Evolutionary conservation across 2,888 invertebrate genomes (phyloP).

Genomic region (Notocelia uddmanniana): DNA sequence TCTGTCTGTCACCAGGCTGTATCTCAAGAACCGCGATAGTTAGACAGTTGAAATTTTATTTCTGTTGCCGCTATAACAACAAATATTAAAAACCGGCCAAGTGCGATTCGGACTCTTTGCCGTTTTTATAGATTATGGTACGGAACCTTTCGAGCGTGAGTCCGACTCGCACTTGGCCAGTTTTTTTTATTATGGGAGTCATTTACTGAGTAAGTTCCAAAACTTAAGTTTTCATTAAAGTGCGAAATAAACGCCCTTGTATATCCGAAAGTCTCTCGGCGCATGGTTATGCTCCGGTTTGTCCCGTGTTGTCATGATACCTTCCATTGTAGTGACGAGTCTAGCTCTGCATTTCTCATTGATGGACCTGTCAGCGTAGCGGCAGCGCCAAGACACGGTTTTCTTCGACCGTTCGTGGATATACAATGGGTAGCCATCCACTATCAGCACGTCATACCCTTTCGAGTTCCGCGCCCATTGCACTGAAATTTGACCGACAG

Average conservation of each 20-base stretch:
- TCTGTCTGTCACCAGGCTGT: too few relatives aligned
- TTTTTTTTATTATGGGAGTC: too few relatives aligned
- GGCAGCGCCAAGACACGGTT: slow-evolving; percentile 48
- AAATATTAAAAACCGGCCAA: too few relatives aligned
- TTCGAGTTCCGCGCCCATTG: slow-evolving; percentile 6
- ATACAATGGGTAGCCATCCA: slow-evolving; percentile 45
- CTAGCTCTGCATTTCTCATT: slow-evolving; percentile 46
- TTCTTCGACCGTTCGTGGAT: slow-evolving; percentile 44
- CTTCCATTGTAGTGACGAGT: slow-evolving; percentile 40
- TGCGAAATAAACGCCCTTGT: neutral
- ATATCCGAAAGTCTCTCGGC: slow-evolving; percentile 42
- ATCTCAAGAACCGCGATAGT: too few relatives aligned
- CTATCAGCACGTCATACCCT: slow-evolving; percentile 4
- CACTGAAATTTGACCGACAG: neutral
- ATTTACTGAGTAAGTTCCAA: neutral
- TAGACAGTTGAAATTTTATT: too few relatives aligned
- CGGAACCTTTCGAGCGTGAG: too few relatives aligned
- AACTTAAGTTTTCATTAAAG: neutral
- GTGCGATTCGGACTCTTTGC: too few relatives aligned
- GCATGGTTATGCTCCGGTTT: slow-evolving; percentile 46
- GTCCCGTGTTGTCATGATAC: slow-evolving; percentile 32
- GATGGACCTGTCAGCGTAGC: neutral
- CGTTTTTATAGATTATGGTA: too few relatives aligned
- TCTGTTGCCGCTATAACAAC: too few relatives aligned
- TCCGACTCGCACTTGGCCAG: too few relatives aligned